Evolutionary conservation across 2,113 vertebrate genomes (phyloP).

Genomic region (Tenebrosternarchus preto): DNA sequence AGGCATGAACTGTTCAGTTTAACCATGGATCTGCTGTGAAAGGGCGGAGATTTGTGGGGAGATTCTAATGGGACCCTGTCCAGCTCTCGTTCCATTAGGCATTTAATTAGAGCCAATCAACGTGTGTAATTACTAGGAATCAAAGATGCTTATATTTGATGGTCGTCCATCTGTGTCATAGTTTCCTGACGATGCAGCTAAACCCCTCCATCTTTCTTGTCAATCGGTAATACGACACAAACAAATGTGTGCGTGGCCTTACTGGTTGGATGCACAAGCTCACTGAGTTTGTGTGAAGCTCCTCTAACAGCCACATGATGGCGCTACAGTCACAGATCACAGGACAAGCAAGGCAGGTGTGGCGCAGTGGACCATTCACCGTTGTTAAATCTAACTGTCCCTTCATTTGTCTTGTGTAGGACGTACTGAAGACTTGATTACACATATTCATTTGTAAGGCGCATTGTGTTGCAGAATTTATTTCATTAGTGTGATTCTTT

Average conservation of each 20-base stretch:
- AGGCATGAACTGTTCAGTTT: constrained; percentile 11
- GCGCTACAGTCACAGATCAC: constrained; percentile 69
- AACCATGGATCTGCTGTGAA: constrained; percentile 49
- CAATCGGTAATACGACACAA: constrained; percentile 45
- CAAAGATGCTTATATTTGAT: constrained; percentile 71
- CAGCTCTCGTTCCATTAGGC: constrained; percentile 68
- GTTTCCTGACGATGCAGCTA: constrained; percentile 46
- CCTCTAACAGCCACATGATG: constrained; percentile 68
- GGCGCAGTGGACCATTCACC: constrained; percentile 1
- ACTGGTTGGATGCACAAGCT: not conserved
- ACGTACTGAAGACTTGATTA: not conserved
- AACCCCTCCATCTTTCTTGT: constrained; percentile 50
- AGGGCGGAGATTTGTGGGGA: constrained; percentile 50
- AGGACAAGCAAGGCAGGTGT: constrained; percentile 15
- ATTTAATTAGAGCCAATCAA: constrained; percentile 74
- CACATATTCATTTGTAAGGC: constrained; percentile 33
- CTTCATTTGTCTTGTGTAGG: constrained; percentile 10
- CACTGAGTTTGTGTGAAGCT: not conserved
- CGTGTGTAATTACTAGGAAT: constrained; percentile 76
- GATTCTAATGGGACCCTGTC: constrained; percentile 61
- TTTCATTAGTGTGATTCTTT: constrained; percentile 40
- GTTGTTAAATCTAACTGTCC: constrained; percentile 7
- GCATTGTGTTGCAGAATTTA: constrained; percentile 29
- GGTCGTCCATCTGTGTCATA: constrained; percentile 71
- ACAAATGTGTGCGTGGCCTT: constrained; percentile 18